phyloP scores from a whole-genome alignment of 2,888 invertebrate species.

The Cephalotes varians region DNA sequence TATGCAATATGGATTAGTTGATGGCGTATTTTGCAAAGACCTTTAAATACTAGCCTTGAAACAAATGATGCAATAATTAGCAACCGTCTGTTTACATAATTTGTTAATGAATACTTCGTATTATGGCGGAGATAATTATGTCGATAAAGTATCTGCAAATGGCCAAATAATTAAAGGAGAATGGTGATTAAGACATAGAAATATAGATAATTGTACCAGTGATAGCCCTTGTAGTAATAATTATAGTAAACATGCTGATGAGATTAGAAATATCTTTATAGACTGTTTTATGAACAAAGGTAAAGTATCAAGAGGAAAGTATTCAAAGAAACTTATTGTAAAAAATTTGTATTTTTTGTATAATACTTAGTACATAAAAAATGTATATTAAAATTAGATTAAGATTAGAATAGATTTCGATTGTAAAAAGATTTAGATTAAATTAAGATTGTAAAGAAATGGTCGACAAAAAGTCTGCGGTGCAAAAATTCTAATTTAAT shows the following conservation, averaged over 20 bases:
- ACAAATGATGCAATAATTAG: constrained; percentile 19
- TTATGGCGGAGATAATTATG: neutral
- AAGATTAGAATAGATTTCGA: too few relatives aligned
- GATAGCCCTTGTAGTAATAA: neutral
- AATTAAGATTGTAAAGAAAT: too few relatives aligned
- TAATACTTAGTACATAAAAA: too few relatives aligned
- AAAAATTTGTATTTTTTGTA: too few relatives aligned
- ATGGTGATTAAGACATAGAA: neutral
- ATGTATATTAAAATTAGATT: too few relatives aligned
- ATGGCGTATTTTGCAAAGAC: constrained; percentile 24
- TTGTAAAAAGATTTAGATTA: too few relatives aligned
- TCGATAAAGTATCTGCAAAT: neutral
- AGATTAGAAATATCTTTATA: neutral
- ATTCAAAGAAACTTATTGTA: too few relatives aligned
- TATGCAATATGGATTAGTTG: neutral
- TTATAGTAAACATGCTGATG: neutral
- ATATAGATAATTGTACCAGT: neutral
- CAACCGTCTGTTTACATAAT: constrained; percentile 16
- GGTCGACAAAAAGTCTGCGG: too few relatives aligned
- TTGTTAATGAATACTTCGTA: constrained; percentile 2
- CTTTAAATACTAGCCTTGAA: constrained; percentile 14
- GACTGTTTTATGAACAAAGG: neutral
- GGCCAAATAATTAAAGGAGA: neutral
- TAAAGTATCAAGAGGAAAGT: neutral
- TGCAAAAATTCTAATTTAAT: too few relatives aligned